A percentile compares a stretch with the other conserved stretches of the same genome.
Conservation (phyloP, 2,797 vertebrate genomes). For the Meda fulgida region DNA sequence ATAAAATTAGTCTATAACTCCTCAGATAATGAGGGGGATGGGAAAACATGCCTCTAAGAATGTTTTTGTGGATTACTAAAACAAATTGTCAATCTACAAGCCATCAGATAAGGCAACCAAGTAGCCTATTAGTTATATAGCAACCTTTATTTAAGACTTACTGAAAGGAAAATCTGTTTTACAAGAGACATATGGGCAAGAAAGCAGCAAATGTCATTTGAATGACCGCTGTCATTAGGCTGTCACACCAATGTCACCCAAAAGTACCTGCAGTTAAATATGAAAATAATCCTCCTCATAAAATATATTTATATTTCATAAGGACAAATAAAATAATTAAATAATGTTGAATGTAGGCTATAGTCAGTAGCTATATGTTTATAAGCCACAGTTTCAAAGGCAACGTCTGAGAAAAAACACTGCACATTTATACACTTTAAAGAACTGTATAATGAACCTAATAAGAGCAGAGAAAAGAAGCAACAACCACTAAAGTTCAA, state of each 20-base stretch:
- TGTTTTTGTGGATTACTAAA: neutral
- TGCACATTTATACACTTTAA: neutral
- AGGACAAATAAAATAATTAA: neutral
- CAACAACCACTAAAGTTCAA: neutral
- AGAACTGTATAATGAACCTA: neutral
- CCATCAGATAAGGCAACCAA: neutral
- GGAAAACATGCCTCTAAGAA: neutral
- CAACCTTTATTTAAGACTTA: neutral
- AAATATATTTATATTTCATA: neutral
- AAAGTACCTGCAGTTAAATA: neutral
- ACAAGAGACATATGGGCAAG: neutral
- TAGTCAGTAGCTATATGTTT: neutral
- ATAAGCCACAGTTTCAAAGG: neutral
- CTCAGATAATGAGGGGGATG: neutral
- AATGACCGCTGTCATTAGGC: neutral
- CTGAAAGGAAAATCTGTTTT: neutral
- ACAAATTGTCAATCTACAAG: neutral
- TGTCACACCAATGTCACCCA: neutral
- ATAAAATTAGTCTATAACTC: no score
- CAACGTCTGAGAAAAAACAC: neutral
- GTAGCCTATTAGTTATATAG: no score
- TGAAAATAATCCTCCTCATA: neutral
- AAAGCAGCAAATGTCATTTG: neutral
- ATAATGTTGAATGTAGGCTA: neutral
- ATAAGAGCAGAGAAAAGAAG: neutral